Evolutionary conservation across 2,888 invertebrate genomes (phyloP).

Genomic region (Diarsia dahlii): DNA sequence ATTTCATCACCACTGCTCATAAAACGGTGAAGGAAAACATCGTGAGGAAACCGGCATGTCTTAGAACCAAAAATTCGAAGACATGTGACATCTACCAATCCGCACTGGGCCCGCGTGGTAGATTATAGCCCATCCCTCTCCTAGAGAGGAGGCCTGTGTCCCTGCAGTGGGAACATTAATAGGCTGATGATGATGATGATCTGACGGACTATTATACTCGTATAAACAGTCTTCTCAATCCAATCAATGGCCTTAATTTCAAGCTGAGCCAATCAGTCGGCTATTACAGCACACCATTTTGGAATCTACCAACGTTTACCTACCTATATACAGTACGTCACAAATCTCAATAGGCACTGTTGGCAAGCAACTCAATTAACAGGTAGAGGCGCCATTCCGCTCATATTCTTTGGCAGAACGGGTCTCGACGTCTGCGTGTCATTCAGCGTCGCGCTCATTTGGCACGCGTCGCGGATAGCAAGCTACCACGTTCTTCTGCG

Average conservation of each 20-base stretch:
- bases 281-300: not conserved
- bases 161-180: no score
- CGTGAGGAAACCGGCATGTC: no score
- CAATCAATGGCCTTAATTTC: not conserved
- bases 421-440: slow-evolving; percentile 52
- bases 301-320: not conserved
- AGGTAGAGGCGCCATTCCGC: slow-evolving; percentile 61
- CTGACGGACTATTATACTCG: no score
- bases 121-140: no score
- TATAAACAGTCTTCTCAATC: not conserved
- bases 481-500: slow-evolving; percentile 27
- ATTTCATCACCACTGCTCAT: no score
- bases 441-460: slow-evolving; percentile 52
- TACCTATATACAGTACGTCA: not conserved
- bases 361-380: slow-evolving; percentile 50
- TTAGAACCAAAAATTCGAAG: no score
- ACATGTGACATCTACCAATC: no score
- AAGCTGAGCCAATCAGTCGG: not conserved
- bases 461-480: slow-evolving; percentile 43
- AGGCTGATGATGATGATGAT: no score
- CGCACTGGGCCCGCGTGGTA: no score
- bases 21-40: no score
- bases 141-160: no score
- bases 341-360: slow-evolving; percentile 20
- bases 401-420: slow-evolving; percentile 59